phyloP scores from a whole-genome alignment of 2,113 vertebrate genomes.

The Orientallactaga bullata region DNA sequence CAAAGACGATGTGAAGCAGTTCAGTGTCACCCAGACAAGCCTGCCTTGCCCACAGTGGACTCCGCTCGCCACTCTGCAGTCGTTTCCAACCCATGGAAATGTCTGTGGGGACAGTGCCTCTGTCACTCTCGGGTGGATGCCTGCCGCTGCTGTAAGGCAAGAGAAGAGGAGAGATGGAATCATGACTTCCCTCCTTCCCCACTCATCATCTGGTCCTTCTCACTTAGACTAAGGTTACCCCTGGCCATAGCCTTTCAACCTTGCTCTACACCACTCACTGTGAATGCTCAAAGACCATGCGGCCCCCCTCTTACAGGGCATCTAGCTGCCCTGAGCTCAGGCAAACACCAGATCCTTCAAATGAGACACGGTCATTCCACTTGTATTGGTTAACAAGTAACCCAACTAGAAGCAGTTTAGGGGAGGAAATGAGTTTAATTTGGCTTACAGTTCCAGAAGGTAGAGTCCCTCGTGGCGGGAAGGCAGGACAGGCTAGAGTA shows the following conservation, averaged over 20 bases:
- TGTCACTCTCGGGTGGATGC: accelerated
- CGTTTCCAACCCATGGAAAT: not conserved
- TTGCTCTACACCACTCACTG: not conserved
- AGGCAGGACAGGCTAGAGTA: too few relatives aligned
- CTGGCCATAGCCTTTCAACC: not conserved
- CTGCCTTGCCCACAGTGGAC: accelerated
- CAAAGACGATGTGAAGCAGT: not conserved
- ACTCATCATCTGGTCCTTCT: not conserved
- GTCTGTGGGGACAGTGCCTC: not conserved
- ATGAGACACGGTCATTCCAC: not conserved
- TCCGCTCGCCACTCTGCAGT: not conserved
- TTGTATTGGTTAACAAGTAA: not conserved
- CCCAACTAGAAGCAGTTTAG: too few relatives aligned
- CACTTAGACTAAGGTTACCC: not conserved
- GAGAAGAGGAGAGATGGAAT: not conserved
- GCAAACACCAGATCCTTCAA: not conserved
- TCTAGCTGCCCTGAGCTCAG: not conserved
- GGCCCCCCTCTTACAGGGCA: not conserved
- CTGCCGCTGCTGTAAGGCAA: too few relatives aligned
- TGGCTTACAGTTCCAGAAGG: too few relatives aligned
- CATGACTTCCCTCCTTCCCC: too few relatives aligned
- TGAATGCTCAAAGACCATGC: accelerated
- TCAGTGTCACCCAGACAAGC: not conserved
- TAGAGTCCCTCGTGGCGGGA: too few relatives aligned
- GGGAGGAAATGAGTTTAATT: too few relatives aligned